Evolutionary conservation across 2,888 invertebrate genomes (phyloP), one percentile per base, ranked within the genome.

Genomic region (Aspidiotus rigidus): DNA sequence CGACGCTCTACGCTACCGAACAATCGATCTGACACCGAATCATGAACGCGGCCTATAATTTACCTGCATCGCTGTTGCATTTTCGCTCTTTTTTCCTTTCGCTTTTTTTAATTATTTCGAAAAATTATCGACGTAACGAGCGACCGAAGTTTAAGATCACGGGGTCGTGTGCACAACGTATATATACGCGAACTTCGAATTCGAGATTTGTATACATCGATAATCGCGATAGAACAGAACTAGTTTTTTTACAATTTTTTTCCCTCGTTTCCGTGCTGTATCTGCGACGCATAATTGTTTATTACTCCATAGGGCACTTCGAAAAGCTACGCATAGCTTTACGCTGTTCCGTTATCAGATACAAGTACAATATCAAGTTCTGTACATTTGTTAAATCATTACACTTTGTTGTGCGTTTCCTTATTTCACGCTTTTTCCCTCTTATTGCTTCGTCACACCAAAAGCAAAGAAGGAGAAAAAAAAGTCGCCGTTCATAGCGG

Each of bases 21-120:
- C 16, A 13, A 49, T 49, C 49, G 49, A 49, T 49, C 49, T 49
- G 49, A 49, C 49, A 49, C 49, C 49, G 49, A n/a, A 49, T 41
- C 60, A 8, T 16, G 11, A 15, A 7, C 10, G 8, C 53, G 53
- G 63, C 44, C 44, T 53, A 39, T 63, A 63, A 63, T 63, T 63
- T 53, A 63, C n/a, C 28, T 28, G 63, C 63, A 63, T 53, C 49
- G 49, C 10, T 49, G 49, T n/a, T 3, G 49, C 11, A 49, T 28
- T 28, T 28, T 28, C 28, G 28, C 28, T 28, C 5, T 28, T 28
- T 28, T 28, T 28, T 28, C 28, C 28, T 28, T 28, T 28, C 28
- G 28, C 28, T 28, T 1, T 28, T 28, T 28, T 28, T 28, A 28
- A 28, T 28, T 28, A 28, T 28, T 28, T 28, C 28, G 28, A 28